Conservation (phyloP, 1,140 invertebrate species). For the Drosophila virilis region DNA sequence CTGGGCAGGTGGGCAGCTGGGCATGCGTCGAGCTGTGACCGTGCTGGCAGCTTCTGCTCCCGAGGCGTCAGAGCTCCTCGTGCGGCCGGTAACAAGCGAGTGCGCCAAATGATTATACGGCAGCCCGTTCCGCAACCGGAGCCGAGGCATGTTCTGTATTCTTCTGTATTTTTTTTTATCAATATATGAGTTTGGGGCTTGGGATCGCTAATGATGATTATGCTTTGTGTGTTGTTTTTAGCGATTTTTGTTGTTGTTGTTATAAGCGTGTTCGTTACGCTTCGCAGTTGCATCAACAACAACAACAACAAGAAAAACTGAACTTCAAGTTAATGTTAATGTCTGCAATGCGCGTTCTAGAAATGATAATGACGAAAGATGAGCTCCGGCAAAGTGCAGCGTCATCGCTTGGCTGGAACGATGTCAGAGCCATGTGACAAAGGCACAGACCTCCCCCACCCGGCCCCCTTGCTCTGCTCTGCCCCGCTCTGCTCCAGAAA, state of each 20-base stretch:
- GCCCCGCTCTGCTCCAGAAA: slow-evolving; percentile 69
- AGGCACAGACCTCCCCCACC: not conserved
- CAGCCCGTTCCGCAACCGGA: slow-evolving; percentile 20
- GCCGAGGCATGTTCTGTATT: slow-evolving; percentile 18
- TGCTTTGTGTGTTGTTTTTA: slow-evolving; percentile 53
- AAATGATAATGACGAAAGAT: slow-evolving; percentile 73
- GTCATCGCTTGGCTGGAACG: slow-evolving; percentile 42
- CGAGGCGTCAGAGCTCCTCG: slow-evolving; percentile 15
- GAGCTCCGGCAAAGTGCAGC: slow-evolving; percentile 37
- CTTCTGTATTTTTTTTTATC: slow-evolving; percentile 33
- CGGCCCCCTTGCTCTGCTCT: not conserved
- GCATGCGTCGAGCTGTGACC: slow-evolving; percentile 73
- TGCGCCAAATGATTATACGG: slow-evolving; percentile 71
- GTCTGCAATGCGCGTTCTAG: slow-evolving; percentile 65
- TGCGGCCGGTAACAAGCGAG: slow-evolving; percentile 45
- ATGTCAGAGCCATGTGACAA: slow-evolving; percentile 45
- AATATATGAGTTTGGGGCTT: slow-evolving; percentile 29
- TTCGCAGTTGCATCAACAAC: slow-evolving; percentile 76
- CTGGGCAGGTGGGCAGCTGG: slow-evolving; percentile 9
- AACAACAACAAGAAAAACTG: slow-evolving; percentile 41
- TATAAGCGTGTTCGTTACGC: slow-evolving; percentile 80
- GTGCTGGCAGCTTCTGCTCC: slow-evolving; percentile 12
- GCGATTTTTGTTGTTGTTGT: slow-evolving; percentile 35
- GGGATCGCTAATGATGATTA: slow-evolving; percentile 73
- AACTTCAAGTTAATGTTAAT: slow-evolving; percentile 68